A percentile compares a stretch with the other conserved stretches of the same genome.
These are phyloP conservation scores for Chelidonichthys spinosus DNA, from an alignment of 2,797 vertebrate species.

Conservation along the genomic window DNA sequence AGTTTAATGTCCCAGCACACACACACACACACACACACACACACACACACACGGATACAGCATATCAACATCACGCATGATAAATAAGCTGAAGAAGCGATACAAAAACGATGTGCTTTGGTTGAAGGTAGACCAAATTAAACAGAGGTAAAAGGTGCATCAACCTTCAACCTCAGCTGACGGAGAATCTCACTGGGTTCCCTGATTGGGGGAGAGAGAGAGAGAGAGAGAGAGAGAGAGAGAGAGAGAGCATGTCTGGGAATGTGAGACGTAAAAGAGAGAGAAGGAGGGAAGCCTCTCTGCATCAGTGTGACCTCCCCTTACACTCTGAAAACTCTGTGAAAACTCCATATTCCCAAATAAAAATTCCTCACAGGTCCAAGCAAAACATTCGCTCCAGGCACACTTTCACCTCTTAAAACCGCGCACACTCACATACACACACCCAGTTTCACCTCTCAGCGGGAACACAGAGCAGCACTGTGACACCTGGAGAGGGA, in stretches of 20 bases:
- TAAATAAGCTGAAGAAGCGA: slow-evolving; percentile 8
- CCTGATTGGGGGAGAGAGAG: neutral
- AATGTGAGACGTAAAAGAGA: slow-evolving; percentile 57
- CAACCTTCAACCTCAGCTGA: slow-evolving; percentile 69
- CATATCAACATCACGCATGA: slow-evolving; percentile 1
- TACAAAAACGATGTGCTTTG: slow-evolving; percentile 27
- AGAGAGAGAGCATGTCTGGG: slow-evolving; percentile 40
- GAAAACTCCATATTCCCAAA: slow-evolving; percentile 75
- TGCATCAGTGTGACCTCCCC: slow-evolving; percentile 61
- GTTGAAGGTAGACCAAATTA: slow-evolving; percentile 60
- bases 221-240: slow-evolving; percentile 5
- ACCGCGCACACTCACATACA: slow-evolving; percentile 22
- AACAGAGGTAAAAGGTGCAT: slow-evolving; percentile 72
- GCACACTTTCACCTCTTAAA: slow-evolving; percentile 75
- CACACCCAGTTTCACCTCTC: slow-evolving; percentile 47
- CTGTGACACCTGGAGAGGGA: slow-evolving; percentile 73
- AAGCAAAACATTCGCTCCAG: slow-evolving; percentile 80
- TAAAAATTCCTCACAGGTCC: slow-evolving; percentile 75
- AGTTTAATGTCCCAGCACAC: slow-evolving; percentile 33
- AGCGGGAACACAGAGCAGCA: slow-evolving; percentile 69
- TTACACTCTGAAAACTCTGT: slow-evolving; percentile 65
- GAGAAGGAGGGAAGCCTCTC: slow-evolving; percentile 45
- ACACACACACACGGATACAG: neutral
- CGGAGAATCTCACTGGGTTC: slow-evolving; percentile 40
- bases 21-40: slow-evolving; percentile 3